Base-by-base conservation (phyloP, 2,797 vertebrate genomes). In the Diplodus sargus region DNA sequence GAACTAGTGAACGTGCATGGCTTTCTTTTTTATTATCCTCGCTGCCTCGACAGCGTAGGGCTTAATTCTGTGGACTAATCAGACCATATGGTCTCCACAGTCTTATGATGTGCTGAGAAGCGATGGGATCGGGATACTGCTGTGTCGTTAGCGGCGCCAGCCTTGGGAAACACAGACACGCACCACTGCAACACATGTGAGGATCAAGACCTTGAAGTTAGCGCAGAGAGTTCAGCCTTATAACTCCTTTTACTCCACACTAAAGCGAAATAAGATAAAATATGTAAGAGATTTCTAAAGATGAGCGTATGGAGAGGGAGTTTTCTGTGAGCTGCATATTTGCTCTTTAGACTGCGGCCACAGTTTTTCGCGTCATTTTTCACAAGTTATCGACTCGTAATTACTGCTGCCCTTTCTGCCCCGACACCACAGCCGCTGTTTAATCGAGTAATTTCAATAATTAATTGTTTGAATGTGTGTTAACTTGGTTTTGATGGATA, bases 1-100 rank as follows among this genome's bases (percentile, higher is more conserved):
- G 84, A 89, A 70, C 67, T 67, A 65, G 75, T 23, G 75, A 84
- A 79, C 10, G 39, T 58, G 22, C 45, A 14, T 60, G 68, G 47
- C 68, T 90, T 78, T 70, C 62, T 77, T 61, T 25, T 76, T 69
- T 49, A 16, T 82, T 65, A 68, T 43, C 82, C 73, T 75, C 82
- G 82, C 64, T 79, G 83, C 87, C 78, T 90, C 57, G 74, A 89
- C 83, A 88, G 85, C 30, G 83, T 45, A 30, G 81, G 65, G 86
- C 86, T 93, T 92, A 93, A 92, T 91, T 81, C 88, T 47, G 79
- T 76, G 81, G 54, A 87, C 88, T 88, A 89, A 92, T 91, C 89
- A 87, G 84, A 89, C 89, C 93, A 94, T 92, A 93, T 93, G 93
- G 90, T 89, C 90, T 72, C 82, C 49, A 56, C 76, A 82, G 87